Base-by-base conservation (phyloP, 2,113 vertebrate genomes). In the Ailuropoda melanoleuca region DNA sequence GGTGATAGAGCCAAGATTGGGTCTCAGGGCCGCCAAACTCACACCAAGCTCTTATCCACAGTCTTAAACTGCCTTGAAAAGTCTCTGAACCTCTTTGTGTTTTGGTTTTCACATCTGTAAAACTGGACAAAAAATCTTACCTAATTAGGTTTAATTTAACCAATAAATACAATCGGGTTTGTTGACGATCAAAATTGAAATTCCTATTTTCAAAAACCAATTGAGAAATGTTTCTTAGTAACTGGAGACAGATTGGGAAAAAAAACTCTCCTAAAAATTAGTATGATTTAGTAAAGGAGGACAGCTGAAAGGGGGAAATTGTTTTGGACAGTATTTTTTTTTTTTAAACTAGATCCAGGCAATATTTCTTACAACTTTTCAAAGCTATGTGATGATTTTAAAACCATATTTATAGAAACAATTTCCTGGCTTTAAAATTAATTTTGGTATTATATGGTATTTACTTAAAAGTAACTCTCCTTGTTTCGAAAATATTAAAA, bases 401-500 rank as follows among this genome's bases (percentile, higher is more conserved):
- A 95, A 89, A 62, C 29, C 46, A 50, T 60, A 96, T 86, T 85
- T 94, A 92, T 77, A 66, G 72, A 92, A 95, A 95, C 39, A 96
- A 95, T 97, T 97, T 95, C 96, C 89, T 96, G 77, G 26, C 34
- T 95, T 97, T 91, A 93, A 97, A 95, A 97, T 97, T 97, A 96
- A 97, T 93, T 95, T 93, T 92, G 31, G 55, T 46, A 83, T 75
- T 95, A 88, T 60, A 58, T 77, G 6, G 3, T 53, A 55, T 70
- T 91, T 70, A 90, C 26, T 87, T 85, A 83, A 82, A 96, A 77
- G 21, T 75, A 86, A 90, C 37, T 92, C 94, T 88, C 50, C 34
- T 91, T 43, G 21, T 91, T 96, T 97, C 46, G 37, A 94, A 87
- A 72, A 70, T 75, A 74, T 75, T 66, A 55, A 92, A 92, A 85